Base-by-base conservation (phyloP, 2,888 invertebrate genomes). In the Lapara coniferarum region DNA sequence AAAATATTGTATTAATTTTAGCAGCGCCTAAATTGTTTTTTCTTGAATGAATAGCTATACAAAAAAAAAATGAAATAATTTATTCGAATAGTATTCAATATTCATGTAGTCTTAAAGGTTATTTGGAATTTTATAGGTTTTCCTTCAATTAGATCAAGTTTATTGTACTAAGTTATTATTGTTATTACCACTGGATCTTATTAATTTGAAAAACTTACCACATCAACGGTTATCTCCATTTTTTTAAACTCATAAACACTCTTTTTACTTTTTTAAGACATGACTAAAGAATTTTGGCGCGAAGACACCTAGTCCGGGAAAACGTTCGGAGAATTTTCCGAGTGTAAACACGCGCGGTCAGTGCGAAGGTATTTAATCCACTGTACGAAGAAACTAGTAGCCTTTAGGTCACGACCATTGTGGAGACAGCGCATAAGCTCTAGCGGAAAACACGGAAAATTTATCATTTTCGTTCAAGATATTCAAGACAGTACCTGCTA, bases 141-240 rank as follows among this genome's bases (percentile, higher is more conserved):
- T 25, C 2, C 25, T 37, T 1, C 5, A 37, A 37, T 5, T 37
- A 8, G 7, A 37, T 37, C 1, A 37, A 37, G 8, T 1, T 37
- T 37, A 37, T 37, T 7, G 7, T 37, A 37, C 8, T 8, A 37
- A 37, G 5, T 37, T 3, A 37, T 7, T 37, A n/a, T 10, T 52
- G 14, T 44, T 59, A 10, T 13, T 46, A 63, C 14, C 14, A 57
- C 25, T 3, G 16, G 13, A 37, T 14, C 1, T 37, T 13, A 66
- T 51, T 16, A 51, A 59, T 37, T 37, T 37, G 13, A 13, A 51
- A 51, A 55, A 77, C 92, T 89, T 73, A 93, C 92, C 87, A 93
- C 91, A 71, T 93, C 93, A 68, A 89, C 93, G 78, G 88, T 88
- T 67, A 92, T 83, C 85, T 93, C 91, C 90, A 93, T 89, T 63